Percentiles rank a stretch among this genome's conserved stretches.
Evolutionary conservation across 1,140 invertebrate species (phyloP).

Genomic region (Plodia interpunctella): DNA sequence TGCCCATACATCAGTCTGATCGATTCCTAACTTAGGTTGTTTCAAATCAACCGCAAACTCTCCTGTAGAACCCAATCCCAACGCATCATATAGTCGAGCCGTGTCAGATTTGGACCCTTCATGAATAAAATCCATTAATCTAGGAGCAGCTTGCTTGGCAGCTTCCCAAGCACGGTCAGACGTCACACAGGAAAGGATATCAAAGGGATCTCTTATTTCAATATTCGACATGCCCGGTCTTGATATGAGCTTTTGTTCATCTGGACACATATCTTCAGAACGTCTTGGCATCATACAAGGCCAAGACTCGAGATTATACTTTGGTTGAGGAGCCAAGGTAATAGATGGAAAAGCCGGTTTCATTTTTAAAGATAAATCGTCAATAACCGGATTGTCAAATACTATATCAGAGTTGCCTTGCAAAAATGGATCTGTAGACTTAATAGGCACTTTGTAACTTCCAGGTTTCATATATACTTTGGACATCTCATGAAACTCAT

Average conservation of each 20-base stretch:
- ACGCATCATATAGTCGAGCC: constrained; percentile 61
- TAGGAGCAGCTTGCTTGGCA: constrained; percentile 70
- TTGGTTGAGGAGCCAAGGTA: constrained; percentile 63
- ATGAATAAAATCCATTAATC: constrained; percentile 69
- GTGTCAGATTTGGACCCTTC: constrained; percentile 65
- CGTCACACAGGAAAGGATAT: constrained; percentile 56
- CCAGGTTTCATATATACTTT: constrained; percentile 75
- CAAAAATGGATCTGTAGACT: constrained; percentile 58
- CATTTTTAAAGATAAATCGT: constrained; percentile 47
- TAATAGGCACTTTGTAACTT: constrained; percentile 74
- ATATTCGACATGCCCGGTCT: constrained; percentile 36
- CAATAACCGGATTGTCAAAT: constrained; percentile 39
- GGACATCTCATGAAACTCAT: constrained; percentile 72
- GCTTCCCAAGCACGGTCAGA: constrained; percentile 74
- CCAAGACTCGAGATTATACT: constrained; percentile 68
- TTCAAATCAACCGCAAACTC: constrained; percentile 48
- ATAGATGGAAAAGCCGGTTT: constrained; percentile 51
- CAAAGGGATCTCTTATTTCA: constrained; percentile 53
- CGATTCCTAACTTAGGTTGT: constrained; percentile 36
- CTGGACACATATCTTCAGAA: constrained; percentile 46
- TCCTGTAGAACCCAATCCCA: constrained; percentile 43
- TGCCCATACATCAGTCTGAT: constrained; percentile 39
- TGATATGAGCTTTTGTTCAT: constrained; percentile 46
- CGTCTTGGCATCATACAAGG: constrained; percentile 57
- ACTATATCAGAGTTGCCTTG: constrained; percentile 38